Evolutionary conservation across 2,888 invertebrate genomes (phyloP).

Genomic region (Leptura quadrifasciata): DNA sequence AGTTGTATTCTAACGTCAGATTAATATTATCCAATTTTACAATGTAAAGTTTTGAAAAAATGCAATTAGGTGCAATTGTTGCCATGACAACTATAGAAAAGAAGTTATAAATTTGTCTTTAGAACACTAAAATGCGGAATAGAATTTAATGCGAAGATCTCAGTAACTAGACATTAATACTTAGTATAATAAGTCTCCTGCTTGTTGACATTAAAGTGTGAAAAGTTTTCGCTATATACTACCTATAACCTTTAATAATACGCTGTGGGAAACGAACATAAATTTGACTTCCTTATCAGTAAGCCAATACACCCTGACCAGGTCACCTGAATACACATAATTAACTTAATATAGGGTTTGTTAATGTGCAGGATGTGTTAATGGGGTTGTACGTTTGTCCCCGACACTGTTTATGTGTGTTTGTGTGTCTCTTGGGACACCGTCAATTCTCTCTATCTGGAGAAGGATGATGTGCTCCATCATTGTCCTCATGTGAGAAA

Average conservation of each 20-base stretch:
- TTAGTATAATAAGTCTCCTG: too few relatives aligned
- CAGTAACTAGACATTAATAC: too few relatives aligned
- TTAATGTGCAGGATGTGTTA: slow-evolving; percentile 54
- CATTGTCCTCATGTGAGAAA: neutral
- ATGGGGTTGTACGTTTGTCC: slow-evolving; percentile 48
- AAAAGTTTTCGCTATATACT: slow-evolving; percentile 2
- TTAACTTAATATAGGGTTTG: slow-evolving; percentile 52
- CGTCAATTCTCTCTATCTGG: slow-evolving; percentile 37
- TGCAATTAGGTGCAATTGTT: too few relatives aligned
- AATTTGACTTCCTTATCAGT: slow-evolving; percentile 48
- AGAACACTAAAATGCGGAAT: too few relatives aligned
- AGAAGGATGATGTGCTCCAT: slow-evolving; percentile 10
- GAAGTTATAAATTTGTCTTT: too few relatives aligned
- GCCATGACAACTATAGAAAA: too few relatives aligned
- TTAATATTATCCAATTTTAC: too few relatives aligned
- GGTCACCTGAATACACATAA: slow-evolving; percentile 53
- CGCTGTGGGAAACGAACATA: slow-evolving; percentile 31
- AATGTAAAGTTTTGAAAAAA: too few relatives aligned
- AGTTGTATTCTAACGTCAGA: too few relatives aligned
- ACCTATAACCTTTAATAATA: slow-evolving; percentile 10
- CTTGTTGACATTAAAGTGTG: neutral
- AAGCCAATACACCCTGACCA: slow-evolving; percentile 41
- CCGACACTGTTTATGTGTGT: slow-evolving; percentile 49
- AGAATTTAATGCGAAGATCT: too few relatives aligned
- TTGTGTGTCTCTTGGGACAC: slow-evolving; percentile 46